Conservation (phyloP, 2,888 invertebrate genomes). For the Allolobophora icterica region DNA sequence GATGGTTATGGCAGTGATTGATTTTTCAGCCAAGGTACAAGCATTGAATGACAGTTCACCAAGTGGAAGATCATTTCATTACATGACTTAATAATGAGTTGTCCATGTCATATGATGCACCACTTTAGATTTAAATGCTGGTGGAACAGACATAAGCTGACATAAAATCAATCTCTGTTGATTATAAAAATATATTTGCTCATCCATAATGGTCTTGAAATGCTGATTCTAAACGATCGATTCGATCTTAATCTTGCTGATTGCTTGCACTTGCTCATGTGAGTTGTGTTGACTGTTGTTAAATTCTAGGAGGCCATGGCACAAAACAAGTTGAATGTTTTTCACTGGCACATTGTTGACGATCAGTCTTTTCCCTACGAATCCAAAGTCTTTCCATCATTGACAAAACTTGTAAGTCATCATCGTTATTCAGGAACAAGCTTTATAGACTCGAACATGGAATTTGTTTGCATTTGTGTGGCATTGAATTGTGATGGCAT, state of each 20-base stretch:
- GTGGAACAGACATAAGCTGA: not conserved
- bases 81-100: no score
- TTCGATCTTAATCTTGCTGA: not conserved
- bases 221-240: not conserved
- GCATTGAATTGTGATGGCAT: not conserved
- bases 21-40: no score
- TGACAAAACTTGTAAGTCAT: constrained; percentile 66
- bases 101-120: no score
- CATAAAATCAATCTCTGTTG: not conserved
- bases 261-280: not conserved
- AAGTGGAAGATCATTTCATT: no score
- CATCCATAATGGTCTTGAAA: not conserved
- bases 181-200: not conserved
- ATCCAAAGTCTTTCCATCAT: constrained; percentile 78
- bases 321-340: constrained; percentile 88
- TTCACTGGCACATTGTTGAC: constrained; percentile 95
- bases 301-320: constrained; percentile 79
- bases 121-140: not conserved
- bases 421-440: not conserved
- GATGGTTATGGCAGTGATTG: no score
- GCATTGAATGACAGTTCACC: no score
- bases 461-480: not conserved
- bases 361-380: constrained; percentile 90
- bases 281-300: not conserved
- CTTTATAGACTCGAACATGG: not conserved